Base-by-base conservation (phyloP, 1,140 invertebrate species). In the Ceratosolen solmsi region DNA sequence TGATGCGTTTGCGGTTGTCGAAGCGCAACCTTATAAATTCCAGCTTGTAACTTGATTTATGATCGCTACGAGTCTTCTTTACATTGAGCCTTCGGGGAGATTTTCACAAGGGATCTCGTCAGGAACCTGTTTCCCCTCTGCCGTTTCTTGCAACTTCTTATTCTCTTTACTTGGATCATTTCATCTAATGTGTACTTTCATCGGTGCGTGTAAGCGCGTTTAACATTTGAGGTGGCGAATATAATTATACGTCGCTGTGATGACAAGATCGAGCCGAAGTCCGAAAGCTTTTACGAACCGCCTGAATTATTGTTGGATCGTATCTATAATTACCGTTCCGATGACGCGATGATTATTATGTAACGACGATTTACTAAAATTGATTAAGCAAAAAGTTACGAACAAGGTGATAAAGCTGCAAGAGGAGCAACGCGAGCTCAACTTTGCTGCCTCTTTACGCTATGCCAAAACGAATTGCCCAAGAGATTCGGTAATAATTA, bases 21-120 rank as follows among this genome's bases (percentile, higher is more conserved):
- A 80, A 83, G 82, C 58, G 77, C 77, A 65, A 79, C 58, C 72
- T 80, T 76, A 83, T 83, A 83, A 83, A 83, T 80, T 80, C 78
- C 65, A 25, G 56, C 22, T 25, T 51, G 51, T 76, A 63, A 49
- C 60, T 84, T 81, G 83, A 80, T 84, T 81, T 84, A 84, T 79
- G 83, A 77, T 72, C 56, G 9, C 60, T 60, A 41, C 56, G 71
- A 46, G 33, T 30, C 71, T 38, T 51, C 71, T 58, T 81, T 56
- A 70, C 79, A 81, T 81, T 25, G 25, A 81, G 79, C 71, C 79
- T 75, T 75, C 72, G 36, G 72, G 58, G 74, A 77, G 80, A 80
- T 77, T 76, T 82, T 72, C 65, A 33, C 80, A 25, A 60, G 75
- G 56, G 81, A 82, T 78, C 68, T 77, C 68, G 36, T 82, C 75